phyloP scores from a whole-genome alignment of 2,113 vertebrate species.

The Capreolus pygargus region DNA sequence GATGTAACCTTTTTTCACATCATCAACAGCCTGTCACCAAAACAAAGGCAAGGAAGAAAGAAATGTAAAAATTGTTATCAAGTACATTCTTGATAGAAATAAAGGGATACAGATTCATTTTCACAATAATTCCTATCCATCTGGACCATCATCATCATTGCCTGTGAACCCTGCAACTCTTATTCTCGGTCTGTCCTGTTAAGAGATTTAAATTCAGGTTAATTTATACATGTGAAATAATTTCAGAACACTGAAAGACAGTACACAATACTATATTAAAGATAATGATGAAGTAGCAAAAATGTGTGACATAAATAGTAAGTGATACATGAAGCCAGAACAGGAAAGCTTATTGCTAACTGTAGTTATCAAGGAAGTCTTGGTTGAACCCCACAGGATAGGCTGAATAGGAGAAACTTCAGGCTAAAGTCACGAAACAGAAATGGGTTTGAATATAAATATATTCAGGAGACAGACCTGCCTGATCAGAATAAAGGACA shows the following conservation, averaged over 20 bases:
- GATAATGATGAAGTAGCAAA: neutral
- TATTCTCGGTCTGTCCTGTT: neutral
- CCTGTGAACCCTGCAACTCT: neutral
- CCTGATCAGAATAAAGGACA: neutral
- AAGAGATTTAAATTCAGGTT: neutral
- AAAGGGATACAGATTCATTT: neutral
- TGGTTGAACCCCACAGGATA: neutral
- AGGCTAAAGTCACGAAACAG: neutral
- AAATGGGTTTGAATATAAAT: neutral
- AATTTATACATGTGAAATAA: neutral
- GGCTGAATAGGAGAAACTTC: neutral
- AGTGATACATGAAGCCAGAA: neutral
- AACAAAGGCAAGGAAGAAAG: slow-evolving; percentile 5
- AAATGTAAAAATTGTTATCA: slow-evolving; percentile 3
- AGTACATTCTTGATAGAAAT: neutral
- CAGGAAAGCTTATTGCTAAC: neutral
- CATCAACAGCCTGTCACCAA: slow-evolving; percentile 89
- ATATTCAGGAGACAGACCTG: neutral
- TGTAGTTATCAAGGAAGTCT: neutral
- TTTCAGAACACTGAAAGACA: neutral
- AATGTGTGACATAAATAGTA: neutral
- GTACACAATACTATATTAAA: neutral
- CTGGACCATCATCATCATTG: neutral
- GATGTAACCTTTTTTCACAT: slow-evolving; percentile 97
- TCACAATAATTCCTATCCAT: neutral